Evolutionary conservation across 2,888 invertebrate species (phyloP), one percentile per base, ranked within the genome.

Genomic region (Cosmia pyralina): DNA sequence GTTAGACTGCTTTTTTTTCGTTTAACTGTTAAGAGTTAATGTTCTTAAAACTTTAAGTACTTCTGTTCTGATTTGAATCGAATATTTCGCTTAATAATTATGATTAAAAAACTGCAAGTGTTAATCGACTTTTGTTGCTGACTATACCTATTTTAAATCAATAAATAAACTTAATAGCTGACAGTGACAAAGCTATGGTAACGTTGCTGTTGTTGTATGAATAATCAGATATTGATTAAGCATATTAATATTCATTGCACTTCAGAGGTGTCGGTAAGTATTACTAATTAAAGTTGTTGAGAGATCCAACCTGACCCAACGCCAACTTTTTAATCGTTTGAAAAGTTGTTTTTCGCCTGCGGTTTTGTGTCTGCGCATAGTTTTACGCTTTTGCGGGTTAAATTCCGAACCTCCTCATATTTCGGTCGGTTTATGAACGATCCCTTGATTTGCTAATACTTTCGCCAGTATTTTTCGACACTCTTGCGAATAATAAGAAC

Each of bases 341-440:
- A 55, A 52, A 59, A 53, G 41, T 69, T 75, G 2, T n/a, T 41
- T 68, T 48, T 60, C 58, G 41, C 41, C 3, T 52, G 75, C 57
- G 69, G 69, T 48, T 75, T 48, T 46, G 2, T 52, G 41, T 22
- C 46, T 52, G 13, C 28, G 41, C 63, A 59, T 28, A 52, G 58
- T 60, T 69, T 48, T 8, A 69, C 19, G 53, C 59, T 76, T 50
- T 53, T 76, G 41, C 34, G 22, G 34, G 53, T 44, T 44, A 76
- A 53, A 60, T 76, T 76, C 38, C 41, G 19, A 22, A 76, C 69
- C 69, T 69, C 34, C 15, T 55, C 19, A 38, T 19, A 52, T 46
- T 38, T 72, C 22, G 53, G 41, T 11, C 28, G 11, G 48, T 57
- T 63, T 28, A 41, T 28, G 41, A 64, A 13, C 22, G 67, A 75